These are phyloP conservation scores for Percopsis transmontana DNA, from an alignment of 2,113 vertebrate species.

Conservation along the genomic window DNA sequence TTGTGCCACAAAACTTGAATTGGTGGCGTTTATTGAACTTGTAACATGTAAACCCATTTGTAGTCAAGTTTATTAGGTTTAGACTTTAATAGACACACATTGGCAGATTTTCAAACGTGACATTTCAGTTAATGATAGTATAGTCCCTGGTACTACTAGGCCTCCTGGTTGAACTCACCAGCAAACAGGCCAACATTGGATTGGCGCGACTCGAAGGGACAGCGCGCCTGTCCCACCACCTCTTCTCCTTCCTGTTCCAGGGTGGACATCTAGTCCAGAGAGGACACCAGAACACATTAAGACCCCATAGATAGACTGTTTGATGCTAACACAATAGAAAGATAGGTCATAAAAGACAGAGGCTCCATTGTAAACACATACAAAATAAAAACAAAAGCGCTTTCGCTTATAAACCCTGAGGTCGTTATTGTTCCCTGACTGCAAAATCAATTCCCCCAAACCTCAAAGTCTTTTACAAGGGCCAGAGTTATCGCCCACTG, in stretches of 20 bases:
- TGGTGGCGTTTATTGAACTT: no score
- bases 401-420: conserved; percentile 10
- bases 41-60: no score
- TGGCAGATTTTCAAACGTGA: background rate
- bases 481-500: background rate
- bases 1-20: no score
- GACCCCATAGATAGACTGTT: background rate
- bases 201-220: conserved; percentile 91
- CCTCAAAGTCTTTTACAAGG: conserved; percentile 13
- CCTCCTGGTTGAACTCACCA: conserved; percentile 70
- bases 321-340: background rate
- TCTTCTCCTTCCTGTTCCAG: conserved; percentile 90
- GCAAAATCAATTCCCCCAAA: conserved; percentile 16
- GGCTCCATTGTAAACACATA: conserved; percentile 17
- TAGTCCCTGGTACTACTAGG: background rate
- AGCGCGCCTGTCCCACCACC: conserved; percentile 88
- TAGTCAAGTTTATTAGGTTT: no score
- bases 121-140: background rate
- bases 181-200: conserved; percentile 90
- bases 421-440: background rate
- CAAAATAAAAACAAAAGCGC: background rate
- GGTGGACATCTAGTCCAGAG: conserved; percentile 74
- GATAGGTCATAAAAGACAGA: conserved; percentile 5
- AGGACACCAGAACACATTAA: conserved; percentile 23
- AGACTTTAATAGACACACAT: background rate